Evolutionary conservation across 2,888 invertebrate species (phyloP), one percentile per base, ranked within the genome.

Genomic region (Harpalus rufipes): DNA sequence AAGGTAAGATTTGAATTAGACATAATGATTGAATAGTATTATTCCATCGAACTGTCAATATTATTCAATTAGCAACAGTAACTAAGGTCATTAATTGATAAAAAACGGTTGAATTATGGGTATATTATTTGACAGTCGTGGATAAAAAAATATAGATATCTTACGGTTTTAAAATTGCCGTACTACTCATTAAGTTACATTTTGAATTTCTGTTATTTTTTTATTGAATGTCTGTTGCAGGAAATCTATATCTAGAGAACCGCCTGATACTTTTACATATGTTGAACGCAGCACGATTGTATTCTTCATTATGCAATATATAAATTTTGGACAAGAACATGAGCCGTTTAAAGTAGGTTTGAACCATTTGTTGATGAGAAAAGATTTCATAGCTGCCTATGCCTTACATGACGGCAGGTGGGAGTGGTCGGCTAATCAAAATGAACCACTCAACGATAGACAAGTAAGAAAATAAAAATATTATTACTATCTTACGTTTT

Each of bases 391-490:
- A 39, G 88, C 88, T 81, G 90, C 89, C 12, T 90, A 88, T 87
- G 89, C 91, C 3, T 86, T 91, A 32, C 91, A 91, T 85, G 90
- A 91, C 82, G 90, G 90, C 3, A 86, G 87, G 3, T 89, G 88
- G 85, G 82, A 88, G 81, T 89, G 90, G 88, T 88, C 89, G 0
- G 85, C 88, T n/a, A 87, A 87, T 0, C 85, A 88, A 14, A 87
- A 87, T 7, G 89, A 88, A 3, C 87, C 86, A 41, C 87, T 91
- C 0, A 90, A 89, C 25, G 90, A 90, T 44, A 88, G 91, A 78
- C 91, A 91, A 87, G 91, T 90, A 86, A 85, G 87, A 86, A 86
- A 87, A 85, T 83, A 86, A 87, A 61, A 86, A 86, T 7, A 41
- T 21, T 21, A 21, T 21, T 21, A 21, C 1, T 87, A 6, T 80